These are phyloP conservation scores for Bellardia pandia DNA, from an alignment of 2,888 invertebrate genomes.

Conservation along the genomic window DNA sequence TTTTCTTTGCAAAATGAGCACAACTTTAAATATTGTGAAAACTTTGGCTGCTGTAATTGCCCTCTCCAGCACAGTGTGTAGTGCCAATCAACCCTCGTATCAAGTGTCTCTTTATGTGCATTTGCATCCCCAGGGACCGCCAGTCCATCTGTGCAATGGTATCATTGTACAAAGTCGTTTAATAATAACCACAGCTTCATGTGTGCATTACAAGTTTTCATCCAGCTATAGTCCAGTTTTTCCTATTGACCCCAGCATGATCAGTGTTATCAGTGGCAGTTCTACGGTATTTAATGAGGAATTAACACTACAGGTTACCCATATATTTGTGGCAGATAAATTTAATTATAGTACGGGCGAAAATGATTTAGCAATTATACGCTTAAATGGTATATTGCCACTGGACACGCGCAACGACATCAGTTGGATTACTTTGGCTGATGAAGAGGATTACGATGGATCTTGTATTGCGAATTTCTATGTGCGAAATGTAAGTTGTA, in stretches of 20 bases:
- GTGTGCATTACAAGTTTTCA: slow-evolving; percentile 73
- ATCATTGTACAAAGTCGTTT: slow-evolving; percentile 76
- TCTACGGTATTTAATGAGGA: slow-evolving; percentile 64
- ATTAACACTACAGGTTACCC: slow-evolving; percentile 68
- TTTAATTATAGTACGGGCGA: slow-evolving; percentile 74
- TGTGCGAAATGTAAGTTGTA: slow-evolving; percentile 73
- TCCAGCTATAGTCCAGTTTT: slow-evolving; percentile 40
- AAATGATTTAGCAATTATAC: slow-evolving; percentile 77
- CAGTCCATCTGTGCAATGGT: slow-evolving; percentile 76
- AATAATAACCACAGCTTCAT: slow-evolving; percentile 77
- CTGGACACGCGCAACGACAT: slow-evolving; percentile 75
- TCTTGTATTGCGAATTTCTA: slow-evolving; percentile 75
- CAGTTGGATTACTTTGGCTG: slow-evolving; percentile 78
- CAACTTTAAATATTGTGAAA: slow-evolving; percentile 14
- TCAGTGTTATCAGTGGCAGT: slow-evolving; percentile 75
- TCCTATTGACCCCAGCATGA: slow-evolving; percentile 60
- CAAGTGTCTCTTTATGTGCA: slow-evolving; percentile 75
- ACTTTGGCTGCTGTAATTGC: slow-evolving; percentile 13
- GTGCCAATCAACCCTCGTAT: slow-evolving; percentile 71
- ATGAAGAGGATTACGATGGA: slow-evolving; percentile 70
- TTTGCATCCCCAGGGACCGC: slow-evolving; percentile 65
- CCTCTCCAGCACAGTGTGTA: background rate
- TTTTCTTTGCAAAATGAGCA: background rate
- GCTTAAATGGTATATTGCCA: slow-evolving; percentile 74
- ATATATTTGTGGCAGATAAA: slow-evolving; percentile 68